phyloP scores from a whole-genome alignment of 1,140 invertebrate species.

The Antheraea mylitta region DNA sequence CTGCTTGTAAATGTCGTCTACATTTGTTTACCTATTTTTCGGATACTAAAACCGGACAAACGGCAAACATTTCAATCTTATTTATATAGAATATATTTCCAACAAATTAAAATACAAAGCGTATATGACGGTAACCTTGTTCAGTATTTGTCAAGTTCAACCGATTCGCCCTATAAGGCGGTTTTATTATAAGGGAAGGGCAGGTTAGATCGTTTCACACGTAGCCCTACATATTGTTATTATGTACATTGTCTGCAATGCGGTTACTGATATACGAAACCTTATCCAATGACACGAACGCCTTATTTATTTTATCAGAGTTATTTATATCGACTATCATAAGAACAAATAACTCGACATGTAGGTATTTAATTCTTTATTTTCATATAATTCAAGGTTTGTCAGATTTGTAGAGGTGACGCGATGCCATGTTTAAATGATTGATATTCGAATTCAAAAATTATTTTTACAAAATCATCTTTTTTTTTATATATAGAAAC shows the following conservation, averaged over 20 bases:
- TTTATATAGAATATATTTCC: too few relatives aligned
- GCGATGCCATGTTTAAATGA: background rate
- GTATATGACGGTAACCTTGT: conserved; percentile 17
- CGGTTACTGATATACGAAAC: conserved; percentile 35
- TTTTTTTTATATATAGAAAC: too few relatives aligned
- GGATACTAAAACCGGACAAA: too few relatives aligned
- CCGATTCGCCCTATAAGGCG: conserved; percentile 19
- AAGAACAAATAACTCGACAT: background rate
- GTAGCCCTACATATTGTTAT: background rate
- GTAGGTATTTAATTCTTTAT: background rate
- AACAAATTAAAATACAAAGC: too few relatives aligned
- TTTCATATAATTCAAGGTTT: too few relatives aligned
- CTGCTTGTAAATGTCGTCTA: too few relatives aligned
- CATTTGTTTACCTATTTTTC: too few relatives aligned
- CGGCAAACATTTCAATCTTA: too few relatives aligned
- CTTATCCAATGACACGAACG: conserved; percentile 19
- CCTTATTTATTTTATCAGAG: background rate
- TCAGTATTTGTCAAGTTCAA: conserved; percentile 6
- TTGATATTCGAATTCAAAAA: background rate
- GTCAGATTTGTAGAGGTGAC: too few relatives aligned
- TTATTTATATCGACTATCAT: background rate
- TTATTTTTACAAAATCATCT: background rate
- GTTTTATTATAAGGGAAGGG: conserved; percentile 26
- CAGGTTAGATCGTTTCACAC: conserved; percentile 27
- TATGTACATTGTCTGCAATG: conserved; percentile 33